Evolutionary conservation across 2,888 invertebrate genomes (phyloP), one percentile per base, ranked within the genome.

Genomic region (Chrysomela aeneicollis): DNA sequence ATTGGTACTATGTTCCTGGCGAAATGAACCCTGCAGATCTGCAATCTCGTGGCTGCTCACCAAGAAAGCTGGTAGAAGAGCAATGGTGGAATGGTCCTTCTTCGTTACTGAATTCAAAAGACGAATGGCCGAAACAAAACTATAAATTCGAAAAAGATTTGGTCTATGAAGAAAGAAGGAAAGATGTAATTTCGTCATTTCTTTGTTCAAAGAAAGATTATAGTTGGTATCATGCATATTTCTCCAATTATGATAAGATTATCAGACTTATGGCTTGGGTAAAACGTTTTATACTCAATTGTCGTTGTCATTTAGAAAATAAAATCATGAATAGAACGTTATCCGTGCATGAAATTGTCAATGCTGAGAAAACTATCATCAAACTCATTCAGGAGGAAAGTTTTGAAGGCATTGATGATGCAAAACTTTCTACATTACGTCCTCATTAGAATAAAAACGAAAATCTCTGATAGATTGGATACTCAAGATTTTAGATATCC

Each of bases 51-150:
- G 59, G 59, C 9, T 50, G 59, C 19, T 30, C 59, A 1, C 35
- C 59, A 18, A 59, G 35, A 18, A 47, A 35, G 35, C 50, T 59
- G 19, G 35, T 49, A 22, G 32, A 50, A 15, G 47, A 30, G 5
- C 32, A 59, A 59, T 59, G 59, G 50, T 59, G 59, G 59, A 35
- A 59, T 47, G 50, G 50, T 26, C 59, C 59, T 5, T 35, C 35
- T 30, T 59, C 50, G 59, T 59, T 59, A 18, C 30, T 49, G 42
- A 46, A 26, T 21, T 19, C 9, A 8, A 3, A 17, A 59, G 6
- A 17, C 2, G 22, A 59, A 1, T 59, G 59, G 59, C 59, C 59
- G 0, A 15, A 18, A 18, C 21, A 35, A 59, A 42, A 19, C 6
- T 10, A 51, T 22, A 17, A 52, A 35, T 47, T 2, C 10, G 18